Base-by-base conservation (phyloP, 2,113 vertebrate species). In the Sarotherodon lohbergeri region DNA sequence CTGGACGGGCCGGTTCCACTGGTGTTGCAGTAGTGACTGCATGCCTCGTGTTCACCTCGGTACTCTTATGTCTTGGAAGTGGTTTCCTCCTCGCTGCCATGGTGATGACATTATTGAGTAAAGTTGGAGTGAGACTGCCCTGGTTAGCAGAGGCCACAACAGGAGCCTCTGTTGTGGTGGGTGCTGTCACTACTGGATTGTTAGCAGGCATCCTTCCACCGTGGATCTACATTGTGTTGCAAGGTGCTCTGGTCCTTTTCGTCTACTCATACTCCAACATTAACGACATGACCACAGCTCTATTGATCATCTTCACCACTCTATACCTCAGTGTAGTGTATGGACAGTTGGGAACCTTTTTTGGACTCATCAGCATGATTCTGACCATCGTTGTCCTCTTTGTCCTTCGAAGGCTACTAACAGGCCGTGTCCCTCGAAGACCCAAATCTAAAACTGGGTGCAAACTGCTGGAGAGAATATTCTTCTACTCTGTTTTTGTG, bases 251-350 rank as follows among this genome's bases (percentile, higher is more conserved):
- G 50, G 93, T 94, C 34, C 81, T 94, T 32, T 2, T 76, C 0
- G 90, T 91, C 8, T 94, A 94, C 48, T 92, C 92, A 0, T 90
- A 89, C 83, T 89, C 89, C 5, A 93, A 93, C 19, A 87, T 94
- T 17, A 95, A 90, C 2, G 89, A 95, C 83, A 90, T 94, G 89
- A 92, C 91, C 24, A 92, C 82, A 19, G 93, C 92, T 56, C 88
- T 95, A 66, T 39, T 91, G 7, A 91, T 95, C 54, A 92, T 95
- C 84, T 95, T 94, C 61, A 88, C 90, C 55, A 92, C 92, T 4
- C 84, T 95, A 2, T 94, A 92, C 55, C 54, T 92, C 55, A 91
- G 90, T 41, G 87, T 95, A 5, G 3, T 63, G 1, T 93, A 84
- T 5, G 95, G 93, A 6, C 82, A 88, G 43, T 50, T 92, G 84